These are phyloP conservation scores for Coregonus sp. DNA, from an alignment of 2,797 vertebrate genomes.

Conservation along the genomic window DNA sequence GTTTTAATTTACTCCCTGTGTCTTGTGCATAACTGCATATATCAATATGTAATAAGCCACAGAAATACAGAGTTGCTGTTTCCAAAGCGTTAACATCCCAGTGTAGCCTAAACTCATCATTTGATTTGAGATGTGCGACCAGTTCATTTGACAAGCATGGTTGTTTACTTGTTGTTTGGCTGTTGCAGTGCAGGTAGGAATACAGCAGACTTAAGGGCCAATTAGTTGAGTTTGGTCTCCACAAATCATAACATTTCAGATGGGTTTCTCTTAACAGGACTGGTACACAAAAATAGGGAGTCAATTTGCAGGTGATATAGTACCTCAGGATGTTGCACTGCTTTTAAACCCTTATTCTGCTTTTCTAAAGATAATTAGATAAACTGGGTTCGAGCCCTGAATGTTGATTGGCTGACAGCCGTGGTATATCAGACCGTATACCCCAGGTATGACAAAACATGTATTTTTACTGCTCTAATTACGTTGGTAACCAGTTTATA, in stretches of 20 bases:
- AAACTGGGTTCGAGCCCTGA: neutral
- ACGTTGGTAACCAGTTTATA: too few relatives aligned
- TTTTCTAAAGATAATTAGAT: neutral
- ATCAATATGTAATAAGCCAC: constrained; percentile 27
- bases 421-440: too few relatives aligned
- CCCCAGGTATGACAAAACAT: too few relatives aligned
- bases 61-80: neutral
- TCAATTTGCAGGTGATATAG: constrained; percentile 25
- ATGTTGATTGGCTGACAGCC: too few relatives aligned
- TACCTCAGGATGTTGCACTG: neutral
- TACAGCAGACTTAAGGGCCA: constrained; percentile 41
- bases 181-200: constrained; percentile 6
- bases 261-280: constrained; percentile 25
- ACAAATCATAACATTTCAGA: constrained; percentile 23
- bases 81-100: neutral
- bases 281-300: constrained; percentile 16
- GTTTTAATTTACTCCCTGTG: constrained; percentile 38
- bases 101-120: constrained; percentile 10
- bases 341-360: neutral
- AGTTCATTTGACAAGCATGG: constrained; percentile 27
- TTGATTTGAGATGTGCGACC: constrained; percentile 22
- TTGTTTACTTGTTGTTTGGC: constrained; percentile 12
- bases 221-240: constrained; percentile 40
- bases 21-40: constrained; percentile 26
- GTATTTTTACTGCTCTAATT: too few relatives aligned